Conservation (phyloP, 2,113 vertebrate species). For the Epinephelus fuscoguttatus region DNA sequence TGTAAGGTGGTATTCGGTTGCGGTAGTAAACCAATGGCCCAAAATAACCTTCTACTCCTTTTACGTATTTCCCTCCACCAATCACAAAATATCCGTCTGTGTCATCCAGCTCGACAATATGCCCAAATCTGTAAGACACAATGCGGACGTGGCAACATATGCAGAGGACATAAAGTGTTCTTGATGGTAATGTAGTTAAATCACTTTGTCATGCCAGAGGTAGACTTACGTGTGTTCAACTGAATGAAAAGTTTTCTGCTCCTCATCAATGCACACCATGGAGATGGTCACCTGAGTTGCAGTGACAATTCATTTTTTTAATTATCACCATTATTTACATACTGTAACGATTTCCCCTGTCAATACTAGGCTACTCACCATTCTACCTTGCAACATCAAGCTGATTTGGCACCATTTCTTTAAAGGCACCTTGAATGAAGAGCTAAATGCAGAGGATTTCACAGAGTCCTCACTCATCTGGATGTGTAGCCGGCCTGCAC, state of each 20-base stretch:
- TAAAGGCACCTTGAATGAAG: slow-evolving; percentile 74
- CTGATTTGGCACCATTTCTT: slow-evolving; percentile 81
- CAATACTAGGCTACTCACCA: slow-evolving; percentile 67
- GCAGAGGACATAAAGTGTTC: not conserved
- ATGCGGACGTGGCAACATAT: not conserved
- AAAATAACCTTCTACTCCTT: slow-evolving; percentile 82
- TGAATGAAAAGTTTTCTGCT: slow-evolving; percentile 34
- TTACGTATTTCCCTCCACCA: slow-evolving; percentile 81
- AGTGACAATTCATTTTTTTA: not conserved
- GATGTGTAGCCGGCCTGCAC: slow-evolving; percentile 81
- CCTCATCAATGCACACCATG: slow-evolving; percentile 65
- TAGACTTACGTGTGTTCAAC: slow-evolving; percentile 71
- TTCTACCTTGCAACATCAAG: slow-evolving; percentile 65
- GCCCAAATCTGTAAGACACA: slow-evolving; percentile 70
- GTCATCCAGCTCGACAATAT: slow-evolving; percentile 77
- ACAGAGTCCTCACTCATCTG: slow-evolving; percentile 72
- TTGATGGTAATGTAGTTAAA: not conserved
- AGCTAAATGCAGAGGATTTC: slow-evolving; percentile 77
- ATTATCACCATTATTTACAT: not conserved
- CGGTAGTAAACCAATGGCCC: slow-evolving; percentile 83
- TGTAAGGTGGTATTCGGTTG: slow-evolving; percentile 62
- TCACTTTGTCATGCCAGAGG: not conserved
- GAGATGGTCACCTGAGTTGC: slow-evolving; percentile 73
- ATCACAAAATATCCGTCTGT: slow-evolving; percentile 85
- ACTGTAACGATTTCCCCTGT: not conserved